Base-by-base conservation (phyloP, 2,113 vertebrate genomes). In the Apodemus sylvaticus region DNA sequence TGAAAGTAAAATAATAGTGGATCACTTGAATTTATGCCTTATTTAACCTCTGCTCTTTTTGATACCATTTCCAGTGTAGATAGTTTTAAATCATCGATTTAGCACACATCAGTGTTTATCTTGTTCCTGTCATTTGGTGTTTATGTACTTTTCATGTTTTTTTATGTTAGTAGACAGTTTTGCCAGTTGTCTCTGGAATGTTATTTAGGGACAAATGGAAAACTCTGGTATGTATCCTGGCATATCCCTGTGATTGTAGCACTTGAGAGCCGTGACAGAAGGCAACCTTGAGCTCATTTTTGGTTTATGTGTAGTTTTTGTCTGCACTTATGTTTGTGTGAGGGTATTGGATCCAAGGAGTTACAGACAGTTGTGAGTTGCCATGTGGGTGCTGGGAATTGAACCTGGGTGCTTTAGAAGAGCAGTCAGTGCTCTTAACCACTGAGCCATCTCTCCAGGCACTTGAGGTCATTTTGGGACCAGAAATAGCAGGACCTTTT, bases 1-100 rank as follows among this genome's bases (percentile, higher is more conserved):
- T 86, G 48, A 39, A 16, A 85, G 51, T 88, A 51, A 96, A 87
- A 51, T 93, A 88, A 10, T 91, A 88, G 10, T 95, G 24, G 70
- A 42, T 12, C 87, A 16, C 55, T 3, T 2, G 68, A 14, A 68
- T 0, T 89, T 13, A 20, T n/a, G 53, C 76, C 89, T 86, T 77
- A 31, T 55, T 81, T 93, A 68, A 62, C 10, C 82, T 93, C 2
- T 76, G 17, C 82, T 92, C 16, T 48, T 66, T 92, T 81, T 17
- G 39, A 16, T 93, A 11, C 34, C 60, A 60, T 95, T 93, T 97
- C 22, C 39, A 68, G 66, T 70, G 86, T 92, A 68, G 34, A 6
- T 85, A 34, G 0, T 81, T 93, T 83, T 39, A 45, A 87, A 90
- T 79, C 42, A 45, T 31, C 87, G 34, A 13, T 55, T 89, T 89